phyloP scores from a whole-genome alignment of 2,888 invertebrate species.

The Leptinotarsa haldemani region DNA sequence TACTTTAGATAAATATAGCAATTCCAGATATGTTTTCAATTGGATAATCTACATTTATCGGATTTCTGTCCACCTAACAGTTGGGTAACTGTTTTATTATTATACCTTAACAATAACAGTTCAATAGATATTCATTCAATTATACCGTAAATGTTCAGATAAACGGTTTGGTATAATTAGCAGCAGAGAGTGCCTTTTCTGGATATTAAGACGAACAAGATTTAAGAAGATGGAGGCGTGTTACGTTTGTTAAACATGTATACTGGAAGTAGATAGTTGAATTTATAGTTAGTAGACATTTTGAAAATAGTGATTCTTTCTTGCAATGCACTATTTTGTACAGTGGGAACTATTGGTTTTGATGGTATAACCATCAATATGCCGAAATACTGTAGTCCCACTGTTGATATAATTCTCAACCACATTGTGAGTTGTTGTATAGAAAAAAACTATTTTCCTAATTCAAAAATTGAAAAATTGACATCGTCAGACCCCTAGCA shows the following conservation, averaged over 20 bases:
- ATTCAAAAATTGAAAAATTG: no score
- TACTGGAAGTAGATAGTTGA: not conserved
- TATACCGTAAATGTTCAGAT: conserved; percentile 33
- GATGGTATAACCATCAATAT: no score
- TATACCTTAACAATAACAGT: conserved; percentile 44
- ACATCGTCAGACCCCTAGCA: no score
- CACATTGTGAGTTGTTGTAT: no score
- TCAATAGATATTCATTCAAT: conserved; percentile 43
- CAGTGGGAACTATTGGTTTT: no score
- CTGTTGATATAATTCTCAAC: no score
- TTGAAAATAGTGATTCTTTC: not conserved
- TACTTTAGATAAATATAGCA: conserved; percentile 60
- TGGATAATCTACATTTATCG: conserved; percentile 56
- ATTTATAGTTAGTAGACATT: not conserved
- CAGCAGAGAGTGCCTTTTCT: conserved; percentile 11
- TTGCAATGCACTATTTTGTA: no score
- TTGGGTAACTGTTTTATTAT: conserved; percentile 50
- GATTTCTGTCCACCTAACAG: conserved; percentile 53
- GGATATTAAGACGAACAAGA: conserved; percentile 2
- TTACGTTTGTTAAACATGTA: not conserved
- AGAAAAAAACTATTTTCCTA: no score
- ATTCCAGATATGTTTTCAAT: conserved; percentile 59
- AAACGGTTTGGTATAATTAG: conserved; percentile 26
- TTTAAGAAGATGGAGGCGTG: not conserved
- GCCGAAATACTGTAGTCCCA: no score